These are phyloP conservation scores for Dicaeum eximium DNA, from an alignment of 2,113 vertebrate species.

Conservation along the genomic window DNA sequence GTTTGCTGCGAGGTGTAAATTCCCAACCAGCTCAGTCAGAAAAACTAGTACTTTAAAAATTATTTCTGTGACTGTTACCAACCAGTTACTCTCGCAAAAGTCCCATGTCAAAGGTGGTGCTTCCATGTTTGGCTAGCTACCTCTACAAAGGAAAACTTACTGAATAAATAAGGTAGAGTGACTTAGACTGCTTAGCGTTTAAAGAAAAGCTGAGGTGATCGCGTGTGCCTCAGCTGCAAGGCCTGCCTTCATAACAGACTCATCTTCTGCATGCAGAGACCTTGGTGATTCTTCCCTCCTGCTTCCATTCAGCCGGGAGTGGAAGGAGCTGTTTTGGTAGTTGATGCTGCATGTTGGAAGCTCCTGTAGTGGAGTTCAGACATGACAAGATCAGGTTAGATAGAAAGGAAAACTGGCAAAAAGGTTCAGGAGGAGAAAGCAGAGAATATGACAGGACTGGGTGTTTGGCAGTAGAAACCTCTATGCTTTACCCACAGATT, in stretches of 20 bases:
- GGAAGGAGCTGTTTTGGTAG: background rate
- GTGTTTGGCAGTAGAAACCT: background rate
- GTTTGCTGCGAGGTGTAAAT: background rate
- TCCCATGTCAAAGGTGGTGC: background rate
- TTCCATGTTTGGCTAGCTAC: background rate
- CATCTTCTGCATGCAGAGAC: background rate
- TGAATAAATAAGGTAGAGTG: background rate
- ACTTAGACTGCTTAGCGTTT: background rate
- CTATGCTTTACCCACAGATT: background rate
- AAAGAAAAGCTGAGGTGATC: background rate
- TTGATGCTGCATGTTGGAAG: background rate
- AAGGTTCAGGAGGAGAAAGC: background rate
- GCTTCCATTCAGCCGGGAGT: background rate
- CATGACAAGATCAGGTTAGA: rapidly evolving
- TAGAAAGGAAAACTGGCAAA: background rate
- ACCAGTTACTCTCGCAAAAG: background rate
- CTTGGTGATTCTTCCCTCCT: background rate
- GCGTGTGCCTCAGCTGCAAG: background rate
- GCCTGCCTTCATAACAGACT: background rate
- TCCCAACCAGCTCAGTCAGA: background rate
- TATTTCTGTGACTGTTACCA: background rate
- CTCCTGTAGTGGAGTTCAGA: background rate
- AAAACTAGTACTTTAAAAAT: background rate
- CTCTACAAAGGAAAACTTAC: background rate
- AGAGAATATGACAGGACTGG: background rate